phyloP scores from a whole-genome alignment of 2,888 invertebrate genomes.

The Liodrosophila aerea region DNA sequence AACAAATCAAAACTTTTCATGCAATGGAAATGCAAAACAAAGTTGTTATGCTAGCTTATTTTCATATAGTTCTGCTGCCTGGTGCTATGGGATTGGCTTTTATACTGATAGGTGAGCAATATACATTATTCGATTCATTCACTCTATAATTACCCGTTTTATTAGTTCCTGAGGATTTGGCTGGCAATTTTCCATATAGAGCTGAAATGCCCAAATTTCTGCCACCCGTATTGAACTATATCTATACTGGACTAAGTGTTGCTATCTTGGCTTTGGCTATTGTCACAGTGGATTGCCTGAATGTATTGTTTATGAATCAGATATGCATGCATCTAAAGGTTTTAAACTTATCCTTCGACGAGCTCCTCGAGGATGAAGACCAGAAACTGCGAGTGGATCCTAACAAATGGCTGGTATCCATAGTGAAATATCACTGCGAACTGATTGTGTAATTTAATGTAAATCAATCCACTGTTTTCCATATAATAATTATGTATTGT shows the following conservation, averaged over 20 bases:
- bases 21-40: constrained; percentile 35
- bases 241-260: constrained; percentile 61
- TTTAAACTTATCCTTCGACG: constrained; percentile 65
- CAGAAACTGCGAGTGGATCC: constrained; percentile 15
- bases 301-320: constrained; percentile 70
- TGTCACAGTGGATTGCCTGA: constrained; percentile 67
- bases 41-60: constrained; percentile 38
- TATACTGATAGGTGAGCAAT: constrained; percentile 39
- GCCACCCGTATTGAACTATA: constrained; percentile 43
- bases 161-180: constrained; percentile 56
- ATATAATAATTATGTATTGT: too few species aligned
- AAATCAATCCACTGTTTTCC: too few species aligned
- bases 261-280: constrained; percentile 55
- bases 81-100: constrained; percentile 31
- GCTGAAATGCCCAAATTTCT: constrained; percentile 56
- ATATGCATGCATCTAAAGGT: constrained; percentile 72
- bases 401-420: constrained; percentile 42
- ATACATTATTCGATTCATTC: background rate
- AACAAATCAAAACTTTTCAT: constrained; percentile 44
- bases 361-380: constrained; percentile 19
- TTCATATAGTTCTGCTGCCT: constrained; percentile 44
- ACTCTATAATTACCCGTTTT: background rate
- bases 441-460: constrained; percentile 51
- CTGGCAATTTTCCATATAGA: constrained; percentile 69
- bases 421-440: constrained; percentile 61